Evolutionary conservation across 2,888 invertebrate genomes (phyloP).

Genomic region (Falcaria lacertinaria): DNA sequence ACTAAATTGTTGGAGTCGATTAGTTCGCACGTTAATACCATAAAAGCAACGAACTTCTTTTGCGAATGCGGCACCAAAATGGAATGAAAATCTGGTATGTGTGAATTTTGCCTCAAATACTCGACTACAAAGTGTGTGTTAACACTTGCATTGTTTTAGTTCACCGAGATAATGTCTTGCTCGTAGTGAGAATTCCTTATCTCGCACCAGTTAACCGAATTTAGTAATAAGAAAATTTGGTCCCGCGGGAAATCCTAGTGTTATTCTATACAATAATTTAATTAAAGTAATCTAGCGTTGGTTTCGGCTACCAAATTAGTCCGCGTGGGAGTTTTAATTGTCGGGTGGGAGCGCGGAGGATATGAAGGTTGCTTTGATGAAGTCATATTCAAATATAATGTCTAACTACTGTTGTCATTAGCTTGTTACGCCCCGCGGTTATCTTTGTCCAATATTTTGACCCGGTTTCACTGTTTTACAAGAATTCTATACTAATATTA

Average conservation of each 20-base stretch:
- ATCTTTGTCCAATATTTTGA: too few species aligned
- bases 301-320: not conserved
- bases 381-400: not conserved
- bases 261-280: constrained; percentile 28
- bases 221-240: constrained; percentile 17
- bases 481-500: too few species aligned
- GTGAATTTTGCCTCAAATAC: not conserved
- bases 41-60: too few species aligned
- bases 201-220: constrained; percentile 4
- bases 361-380: not conserved
- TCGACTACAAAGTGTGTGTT: not conserved
- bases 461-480: too few species aligned
- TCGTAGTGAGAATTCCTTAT: not conserved
- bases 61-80: not conserved
- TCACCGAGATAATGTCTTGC: not conserved
- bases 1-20: too few species aligned
- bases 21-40: too few species aligned
- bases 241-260: constrained; percentile 26
- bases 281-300: constrained; percentile 22
- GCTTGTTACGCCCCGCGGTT: too few species aligned
- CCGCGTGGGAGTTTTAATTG: not conserved
- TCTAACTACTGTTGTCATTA: too few species aligned
- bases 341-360: not conserved
- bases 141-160: not conserved
- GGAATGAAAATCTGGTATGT: not conserved